Evolutionary conservation across 1,140 invertebrate genomes (phyloP).

Genomic region (Anastrepha ludens): DNA sequence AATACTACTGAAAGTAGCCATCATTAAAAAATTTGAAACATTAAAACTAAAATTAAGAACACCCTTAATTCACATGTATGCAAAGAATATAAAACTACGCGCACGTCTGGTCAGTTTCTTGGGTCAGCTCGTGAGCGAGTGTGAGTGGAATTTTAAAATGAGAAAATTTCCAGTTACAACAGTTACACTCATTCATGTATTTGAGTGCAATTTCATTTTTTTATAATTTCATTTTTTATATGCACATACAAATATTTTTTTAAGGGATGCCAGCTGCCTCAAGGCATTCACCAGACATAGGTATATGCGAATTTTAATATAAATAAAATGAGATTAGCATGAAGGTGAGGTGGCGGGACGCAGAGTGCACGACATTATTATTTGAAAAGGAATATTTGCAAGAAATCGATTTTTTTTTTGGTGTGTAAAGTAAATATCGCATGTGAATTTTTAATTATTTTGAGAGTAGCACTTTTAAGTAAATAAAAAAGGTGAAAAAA

Average conservation of each 20-base stretch:
- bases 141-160: constrained; percentile 48
- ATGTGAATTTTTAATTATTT: background rate
- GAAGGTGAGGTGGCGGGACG: background rate
- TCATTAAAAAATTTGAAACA: no score
- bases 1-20: no score
- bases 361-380: background rate
- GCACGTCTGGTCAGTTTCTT: constrained; percentile 37
- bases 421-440: background rate
- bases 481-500: no score
- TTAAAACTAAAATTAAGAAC: background rate
- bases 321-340: background rate
- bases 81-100: constrained; percentile 11
- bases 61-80: background rate
- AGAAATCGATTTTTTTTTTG: constrained; percentile 14
- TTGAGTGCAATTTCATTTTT: constrained; percentile 5
- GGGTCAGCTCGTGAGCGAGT: background rate
- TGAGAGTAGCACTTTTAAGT: no score
- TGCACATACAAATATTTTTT: background rate
- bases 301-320: constrained; percentile 42
- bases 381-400: constrained; percentile 2
- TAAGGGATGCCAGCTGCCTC: constrained; percentile 35
- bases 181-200: background rate
- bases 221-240: background rate
- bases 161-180: constrained; percentile 1
- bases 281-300: background rate